Evolutionary conservation across 2,797 vertebrate species (phyloP).

Genomic region (Hapalemur alaotrensis): DNA sequence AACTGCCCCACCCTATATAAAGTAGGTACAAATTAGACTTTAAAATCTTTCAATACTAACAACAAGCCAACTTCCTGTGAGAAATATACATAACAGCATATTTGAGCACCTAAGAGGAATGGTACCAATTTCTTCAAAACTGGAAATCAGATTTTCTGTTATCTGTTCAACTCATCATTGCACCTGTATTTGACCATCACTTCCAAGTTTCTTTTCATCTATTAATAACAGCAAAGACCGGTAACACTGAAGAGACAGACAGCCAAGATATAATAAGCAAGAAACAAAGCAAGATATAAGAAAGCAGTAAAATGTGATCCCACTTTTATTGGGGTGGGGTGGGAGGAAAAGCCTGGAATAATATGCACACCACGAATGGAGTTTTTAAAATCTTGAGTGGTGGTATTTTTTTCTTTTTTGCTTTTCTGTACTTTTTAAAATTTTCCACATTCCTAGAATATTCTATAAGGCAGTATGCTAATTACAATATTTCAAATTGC

Average conservation of each 20-base stretch:
- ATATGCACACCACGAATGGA: not conserved
- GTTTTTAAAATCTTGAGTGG: not conserved
- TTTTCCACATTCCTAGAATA: constrained; percentile 23
- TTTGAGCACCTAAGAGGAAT: not conserved
- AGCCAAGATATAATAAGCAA: not conserved
- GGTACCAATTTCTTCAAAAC: not conserved
- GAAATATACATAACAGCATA: not conserved
- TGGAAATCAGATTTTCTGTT: not conserved
- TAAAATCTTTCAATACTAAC: not conserved
- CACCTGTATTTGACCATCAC: not conserved
- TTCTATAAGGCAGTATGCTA: not conserved
- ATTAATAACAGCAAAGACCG: not conserved
- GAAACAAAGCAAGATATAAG: not conserved
- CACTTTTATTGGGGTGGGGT: not conserved
- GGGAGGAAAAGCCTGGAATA: not conserved
- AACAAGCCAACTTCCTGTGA: not conserved
- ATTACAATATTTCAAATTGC: not conserved
- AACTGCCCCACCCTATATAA: not conserved
- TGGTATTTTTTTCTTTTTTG: not conserved
- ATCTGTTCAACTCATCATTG: not conserved
- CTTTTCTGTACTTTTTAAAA: not conserved
- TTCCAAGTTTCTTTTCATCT: not conserved
- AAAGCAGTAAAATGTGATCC: not conserved
- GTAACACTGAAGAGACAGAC: not conserved
- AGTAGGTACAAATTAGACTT: not conserved